Evolutionary conservation across 2,113 vertebrate genomes (phyloP).

Genomic region (Ciconia stormi): DNA sequence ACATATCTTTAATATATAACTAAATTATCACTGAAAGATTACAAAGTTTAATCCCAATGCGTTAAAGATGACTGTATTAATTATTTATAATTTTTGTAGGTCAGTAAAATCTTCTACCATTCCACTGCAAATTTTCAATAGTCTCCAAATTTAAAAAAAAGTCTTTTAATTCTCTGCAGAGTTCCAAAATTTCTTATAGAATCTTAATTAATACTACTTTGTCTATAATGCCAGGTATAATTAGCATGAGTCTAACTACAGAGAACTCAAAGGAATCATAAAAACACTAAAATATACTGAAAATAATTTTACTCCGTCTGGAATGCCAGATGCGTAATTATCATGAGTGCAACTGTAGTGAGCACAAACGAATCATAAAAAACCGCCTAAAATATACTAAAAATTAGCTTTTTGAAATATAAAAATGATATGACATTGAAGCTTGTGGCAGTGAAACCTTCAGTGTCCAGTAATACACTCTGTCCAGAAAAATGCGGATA

Average conservation of each 20-base stretch:
- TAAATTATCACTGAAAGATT: not conserved
- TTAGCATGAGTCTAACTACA: not conserved
- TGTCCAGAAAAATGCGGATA: not conserved
- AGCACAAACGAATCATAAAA: not conserved
- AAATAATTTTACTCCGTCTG: not conserved
- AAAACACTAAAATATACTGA: not conserved
- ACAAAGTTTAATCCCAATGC: not conserved
- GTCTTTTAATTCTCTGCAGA: not conserved
- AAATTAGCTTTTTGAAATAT: not conserved
- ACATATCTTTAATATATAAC: not conserved
- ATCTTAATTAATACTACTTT: not conserved
- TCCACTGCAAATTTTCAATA: not conserved
- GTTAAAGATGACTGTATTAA: not conserved
- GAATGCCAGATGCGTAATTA: slow-evolving; percentile 5
- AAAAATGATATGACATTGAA: not conserved
- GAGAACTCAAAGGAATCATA: not conserved
- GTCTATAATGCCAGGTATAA: not conserved
- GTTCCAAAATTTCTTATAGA: not conserved
- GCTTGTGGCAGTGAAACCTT: not conserved
- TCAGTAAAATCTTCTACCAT: not conserved
- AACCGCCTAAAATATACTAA: not conserved
- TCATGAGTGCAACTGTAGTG: not conserved
- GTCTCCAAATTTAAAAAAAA: not conserved
- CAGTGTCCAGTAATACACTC: not conserved
- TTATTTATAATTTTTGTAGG: not conserved